phyloP scores from a whole-genome alignment of 2,888 invertebrate genomes.

The Cyaniris semiargus region DNA sequence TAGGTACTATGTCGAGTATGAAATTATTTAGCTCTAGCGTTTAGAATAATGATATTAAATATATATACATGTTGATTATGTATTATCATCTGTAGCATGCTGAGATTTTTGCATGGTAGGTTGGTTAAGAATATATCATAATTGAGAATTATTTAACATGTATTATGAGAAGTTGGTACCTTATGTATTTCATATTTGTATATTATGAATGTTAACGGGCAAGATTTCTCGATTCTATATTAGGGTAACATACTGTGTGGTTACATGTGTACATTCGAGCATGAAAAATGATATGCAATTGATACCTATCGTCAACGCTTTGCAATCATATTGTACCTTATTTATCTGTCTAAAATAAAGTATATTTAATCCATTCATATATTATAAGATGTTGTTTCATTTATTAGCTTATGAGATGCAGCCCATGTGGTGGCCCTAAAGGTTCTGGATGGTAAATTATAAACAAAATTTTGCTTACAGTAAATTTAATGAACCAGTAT shows the following conservation, averaged over 20 bases:
- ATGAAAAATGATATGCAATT: slow-evolving; percentile 51
- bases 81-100: slow-evolving; percentile 66
- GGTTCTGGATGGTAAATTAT: background rate
- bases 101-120: slow-evolving; percentile 72
- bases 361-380: slow-evolving; percentile 74
- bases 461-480: background rate
- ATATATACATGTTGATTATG: slow-evolving; percentile 67
- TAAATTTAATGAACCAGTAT: background rate
- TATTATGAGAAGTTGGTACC: slow-evolving; percentile 43
- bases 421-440: background rate
- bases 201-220: slow-evolving; percentile 62
- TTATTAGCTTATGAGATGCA: slow-evolving; percentile 34
- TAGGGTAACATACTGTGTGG: slow-evolving; percentile 53
- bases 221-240: slow-evolving; percentile 59
- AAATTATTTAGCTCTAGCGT: slow-evolving; percentile 49
- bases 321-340: slow-evolving; percentile 65
- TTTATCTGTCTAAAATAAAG: slow-evolving; percentile 69
- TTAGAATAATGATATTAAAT: slow-evolving; percentile 61
- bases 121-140: slow-evolving; percentile 58
- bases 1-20: slow-evolving; percentile 43
- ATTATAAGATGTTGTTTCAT: slow-evolving; percentile 46
- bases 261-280: slow-evolving; percentile 65
- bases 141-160: slow-evolving; percentile 61
- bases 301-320: slow-evolving; percentile 52
- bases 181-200: slow-evolving; percentile 59